Base-by-base conservation (phyloP, 1,140 invertebrate genomes). In the Drosophila asahinai region DNA sequence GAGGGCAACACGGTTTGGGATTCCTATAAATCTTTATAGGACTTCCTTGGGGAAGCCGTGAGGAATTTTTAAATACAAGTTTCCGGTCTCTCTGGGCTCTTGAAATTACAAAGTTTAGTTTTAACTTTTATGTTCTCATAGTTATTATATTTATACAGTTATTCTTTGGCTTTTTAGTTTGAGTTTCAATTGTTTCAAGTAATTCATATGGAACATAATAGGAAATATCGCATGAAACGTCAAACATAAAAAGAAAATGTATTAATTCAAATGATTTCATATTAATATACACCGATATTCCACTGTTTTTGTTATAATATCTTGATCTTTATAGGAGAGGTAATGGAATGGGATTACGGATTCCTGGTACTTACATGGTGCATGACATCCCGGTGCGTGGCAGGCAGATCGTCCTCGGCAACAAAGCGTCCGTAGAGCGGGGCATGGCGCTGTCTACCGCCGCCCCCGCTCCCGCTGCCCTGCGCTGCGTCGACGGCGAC, bases 351-450 rank as follows among this genome's bases (percentile, higher is more conserved):
- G 17, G 1, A 15, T 15, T 22, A 38, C 17, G 5, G 19, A 17
- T 27, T 63, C 5, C 14, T 57, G 17, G 4, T 64, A 91, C 91
- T 93, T 68, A 93, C 92, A 79, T 93, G 92, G 82, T 93, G 92
- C 81, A 93, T 93, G 47, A 92, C 92, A 91, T 93, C 92, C 66
- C 92, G 91, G 83, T 93, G 92, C 70, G 92, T 89, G 70, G 92
- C 86, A 64, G 92, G 92, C 77, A 98, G 94, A 86, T 97, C 97
- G 91, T 98, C 97, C 94, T 97, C 97, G 81, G 96, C 96, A 65
- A 98, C 97, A 93, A 98, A 94, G 71, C 97, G 95, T 54, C 97
- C 97, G 93, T 98, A 98, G 73, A 98, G 95, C 71, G 97, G 97
- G 74, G 96, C 96, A 93, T 96, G 95, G 78, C 95, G 94, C 64